Evolutionary conservation across 2,113 vertebrate species (phyloP).

Genomic region (Micronycteris hirsuta): DNA sequence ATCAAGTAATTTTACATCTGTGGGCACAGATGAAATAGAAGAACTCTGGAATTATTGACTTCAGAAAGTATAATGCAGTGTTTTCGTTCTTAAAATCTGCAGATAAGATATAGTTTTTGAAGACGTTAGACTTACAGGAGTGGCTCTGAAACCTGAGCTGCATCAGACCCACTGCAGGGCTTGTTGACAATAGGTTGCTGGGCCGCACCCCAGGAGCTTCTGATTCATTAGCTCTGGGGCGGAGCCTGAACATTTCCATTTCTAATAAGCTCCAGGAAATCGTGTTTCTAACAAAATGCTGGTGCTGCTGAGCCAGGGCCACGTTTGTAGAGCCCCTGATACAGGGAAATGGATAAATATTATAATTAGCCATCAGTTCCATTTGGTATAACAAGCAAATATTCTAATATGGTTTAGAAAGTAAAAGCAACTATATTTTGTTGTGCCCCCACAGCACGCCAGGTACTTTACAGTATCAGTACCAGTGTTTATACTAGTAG

Average conservation of each 20-base stretch:
- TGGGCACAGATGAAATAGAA: background rate
- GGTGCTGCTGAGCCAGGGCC: background rate
- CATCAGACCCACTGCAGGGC: background rate
- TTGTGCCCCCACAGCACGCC: background rate
- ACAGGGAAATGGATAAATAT: background rate
- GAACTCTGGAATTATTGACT: background rate
- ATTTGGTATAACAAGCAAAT: background rate
- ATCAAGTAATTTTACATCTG: background rate
- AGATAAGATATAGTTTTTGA: background rate
- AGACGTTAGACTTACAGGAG: background rate
- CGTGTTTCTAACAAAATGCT: background rate
- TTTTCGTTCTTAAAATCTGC: background rate
- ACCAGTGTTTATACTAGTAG: background rate
- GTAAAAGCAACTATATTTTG: background rate
- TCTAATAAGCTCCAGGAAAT: background rate
- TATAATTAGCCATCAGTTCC: background rate
- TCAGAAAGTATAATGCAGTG: background rate
- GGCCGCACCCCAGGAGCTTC: background rate
- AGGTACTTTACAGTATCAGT: background rate
- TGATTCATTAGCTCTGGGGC: background rate
- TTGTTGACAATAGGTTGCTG: background rate
- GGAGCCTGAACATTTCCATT: background rate
- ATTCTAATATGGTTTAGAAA: background rate
- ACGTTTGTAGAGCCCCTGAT: background rate
- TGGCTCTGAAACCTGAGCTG: background rate